Evolutionary conservation across 2,113 vertebrate species (phyloP).

Genomic region (Sebastes schlegelii): DNA sequence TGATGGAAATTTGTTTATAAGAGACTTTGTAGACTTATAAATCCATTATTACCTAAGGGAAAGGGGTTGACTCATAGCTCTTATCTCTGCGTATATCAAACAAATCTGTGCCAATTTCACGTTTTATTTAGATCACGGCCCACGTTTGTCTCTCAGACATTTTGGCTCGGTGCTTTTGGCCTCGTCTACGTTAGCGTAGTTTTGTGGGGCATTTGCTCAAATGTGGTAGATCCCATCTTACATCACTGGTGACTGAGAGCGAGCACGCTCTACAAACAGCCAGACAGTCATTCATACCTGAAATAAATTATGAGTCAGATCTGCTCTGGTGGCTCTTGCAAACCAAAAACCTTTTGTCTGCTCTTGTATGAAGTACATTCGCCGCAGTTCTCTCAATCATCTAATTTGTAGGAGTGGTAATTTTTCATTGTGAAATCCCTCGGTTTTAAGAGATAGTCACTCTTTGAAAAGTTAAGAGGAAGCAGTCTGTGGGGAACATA

Average conservation of each 20-base stretch:
- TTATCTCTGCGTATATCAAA: background rate
- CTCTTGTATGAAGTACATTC: conserved; percentile 26
- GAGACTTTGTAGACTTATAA: background rate
- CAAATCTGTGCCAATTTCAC: conserved; percentile 32
- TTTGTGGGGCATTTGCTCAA: conserved; percentile 62
- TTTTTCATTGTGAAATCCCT: conserved; percentile 52
- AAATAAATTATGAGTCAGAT: conserved; percentile 64
- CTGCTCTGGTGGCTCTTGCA: conserved; percentile 9
- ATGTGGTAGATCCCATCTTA: conserved; percentile 62
- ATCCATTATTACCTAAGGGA: background rate
- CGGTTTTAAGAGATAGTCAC: background rate
- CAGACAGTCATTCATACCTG: conserved; percentile 69
- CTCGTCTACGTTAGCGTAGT: conserved; percentile 41
- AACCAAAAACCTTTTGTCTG: conserved; percentile 42
- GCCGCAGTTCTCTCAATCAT: conserved; percentile 51
- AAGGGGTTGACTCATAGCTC: background rate
- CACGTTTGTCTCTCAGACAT: conserved; percentile 7
- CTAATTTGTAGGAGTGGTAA: conserved; percentile 27
- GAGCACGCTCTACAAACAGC: conserved; percentile 25
- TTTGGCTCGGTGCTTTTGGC: conserved; percentile 42
- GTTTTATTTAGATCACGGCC: conserved; percentile 50
- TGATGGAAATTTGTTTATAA: background rate
- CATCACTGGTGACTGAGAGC: conserved; percentile 61
- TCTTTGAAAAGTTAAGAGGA: conserved; percentile 48
- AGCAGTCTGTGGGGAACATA: conserved; percentile 18